Evolutionary conservation across 2,113 vertebrate genomes (phyloP), one percentile per base, ranked within the genome.

Genomic region (Anser brachyrhynchus): DNA sequence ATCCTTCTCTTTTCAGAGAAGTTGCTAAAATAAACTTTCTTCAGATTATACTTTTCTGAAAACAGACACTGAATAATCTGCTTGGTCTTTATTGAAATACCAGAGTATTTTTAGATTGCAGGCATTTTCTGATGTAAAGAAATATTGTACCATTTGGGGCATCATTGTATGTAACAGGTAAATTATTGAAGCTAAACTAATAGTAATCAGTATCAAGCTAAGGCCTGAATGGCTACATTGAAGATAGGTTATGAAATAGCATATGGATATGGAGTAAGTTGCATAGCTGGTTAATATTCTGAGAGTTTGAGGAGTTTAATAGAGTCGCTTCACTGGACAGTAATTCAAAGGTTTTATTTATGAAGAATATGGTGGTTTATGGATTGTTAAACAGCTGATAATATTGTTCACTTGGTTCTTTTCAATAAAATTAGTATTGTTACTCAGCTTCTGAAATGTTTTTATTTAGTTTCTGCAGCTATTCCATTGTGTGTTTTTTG

Each of bases 381-480:
- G 13, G 65, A 65, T 85, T 95, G 39, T 92, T 93, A 95, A 94
- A 91, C 78, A 84, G 62, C 17, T 92, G 89, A 93, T 92, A 91
- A 70, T 89, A 87, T 83, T 78, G 92, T 89, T 58, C 74, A 83
- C 74, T 89, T 73, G 28, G 70, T 66, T 96, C 84, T 76, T 96
- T 96, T 71, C 94, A 91, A 41, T 93, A 95, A 88, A 87, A 96
- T 96, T 94, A 94, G 33, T 90, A 90, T 89, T 88, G 71, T 95
- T 96, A 92, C 62, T 84, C 44, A 67, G 87, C 67, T 90, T 91
- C 37, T 96, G 73, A 90, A 95, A 89, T 94, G 72, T 94, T 97
- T 97, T 97, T 96, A 95, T 96, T 97, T 98, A 79, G 95, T 96
- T 98, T 97, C 93, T 96, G 61, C 89, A 93, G 88, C 77, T 85